These are phyloP conservation scores for Xylocopa sonorina DNA, from an alignment of 1,140 invertebrate species.

Conservation along the genomic window DNA sequence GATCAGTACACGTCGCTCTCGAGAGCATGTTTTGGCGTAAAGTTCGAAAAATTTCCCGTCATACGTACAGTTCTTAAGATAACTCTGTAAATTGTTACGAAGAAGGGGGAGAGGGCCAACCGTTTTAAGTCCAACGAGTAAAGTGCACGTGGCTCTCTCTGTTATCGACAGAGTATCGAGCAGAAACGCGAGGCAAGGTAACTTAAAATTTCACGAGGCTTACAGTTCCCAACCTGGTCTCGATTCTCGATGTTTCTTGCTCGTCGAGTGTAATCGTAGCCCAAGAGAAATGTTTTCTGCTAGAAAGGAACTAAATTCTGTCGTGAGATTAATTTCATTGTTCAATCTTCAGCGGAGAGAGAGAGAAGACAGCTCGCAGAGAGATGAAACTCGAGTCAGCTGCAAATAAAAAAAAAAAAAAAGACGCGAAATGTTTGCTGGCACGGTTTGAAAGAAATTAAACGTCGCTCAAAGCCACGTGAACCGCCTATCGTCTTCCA, in stretches of 20 bases:
- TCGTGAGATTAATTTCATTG: too few species aligned
- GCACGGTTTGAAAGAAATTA: slow-evolving; percentile 26
- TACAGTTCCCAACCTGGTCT: background rate
- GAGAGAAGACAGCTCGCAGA: too few species aligned
- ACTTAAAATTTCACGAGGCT: slow-evolving; percentile 44
- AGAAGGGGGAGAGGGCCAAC: too few species aligned
- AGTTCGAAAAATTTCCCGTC: slow-evolving; percentile 18
- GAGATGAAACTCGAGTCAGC: too few species aligned
- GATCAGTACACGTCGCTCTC: too few species aligned
- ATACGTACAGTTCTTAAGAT: background rate
- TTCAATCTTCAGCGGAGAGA: too few species aligned
- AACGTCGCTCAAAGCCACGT: slow-evolving; percentile 8
- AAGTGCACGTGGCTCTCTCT: slow-evolving; percentile 2
- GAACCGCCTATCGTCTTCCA: slow-evolving; percentile 33
- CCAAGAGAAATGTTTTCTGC: background rate
- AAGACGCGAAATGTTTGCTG: background rate
- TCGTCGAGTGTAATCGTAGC: background rate
- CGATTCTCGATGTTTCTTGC: slow-evolving; percentile 9
- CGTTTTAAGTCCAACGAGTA: slow-evolving; percentile 14
- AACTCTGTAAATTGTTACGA: slow-evolving; percentile 40
- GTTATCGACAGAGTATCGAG: slow-evolving; percentile 34
- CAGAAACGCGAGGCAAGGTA: background rate
- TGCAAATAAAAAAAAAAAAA: too few species aligned
- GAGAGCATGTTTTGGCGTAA: background rate
- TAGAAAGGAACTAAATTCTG: too few species aligned